Percentiles rank a stretch among this genome's conserved stretches.
Evolutionary conservation across 1,140 invertebrate genomes (phyloP).

Genomic region (Temnothorax curvispinosus): DNA sequence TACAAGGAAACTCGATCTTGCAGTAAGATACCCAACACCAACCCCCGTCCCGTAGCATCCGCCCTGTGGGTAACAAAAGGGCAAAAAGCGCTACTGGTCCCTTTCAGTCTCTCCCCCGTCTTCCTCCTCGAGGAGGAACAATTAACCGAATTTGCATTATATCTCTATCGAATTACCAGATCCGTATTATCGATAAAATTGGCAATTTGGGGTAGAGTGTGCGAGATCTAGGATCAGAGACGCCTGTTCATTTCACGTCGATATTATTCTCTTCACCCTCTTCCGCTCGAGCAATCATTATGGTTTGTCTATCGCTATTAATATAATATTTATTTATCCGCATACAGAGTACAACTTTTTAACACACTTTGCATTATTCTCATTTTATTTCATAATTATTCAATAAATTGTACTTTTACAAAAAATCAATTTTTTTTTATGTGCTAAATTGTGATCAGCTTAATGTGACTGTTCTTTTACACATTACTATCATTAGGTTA

Average conservation of each 20-base stretch:
- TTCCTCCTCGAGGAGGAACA: slow-evolving; percentile 80
- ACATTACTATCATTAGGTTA: background rate
- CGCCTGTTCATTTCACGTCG: slow-evolving; percentile 79
- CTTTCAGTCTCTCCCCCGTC: slow-evolving; percentile 63
- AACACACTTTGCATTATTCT: background rate
- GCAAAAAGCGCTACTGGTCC: slow-evolving; percentile 66
- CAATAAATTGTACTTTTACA: background rate
- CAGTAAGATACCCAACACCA: slow-evolving; percentile 79
- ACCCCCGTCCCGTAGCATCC: slow-evolving; percentile 55
- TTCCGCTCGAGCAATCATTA: slow-evolving; percentile 8
- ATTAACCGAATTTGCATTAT: slow-evolving; percentile 86
- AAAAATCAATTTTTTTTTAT: background rate
- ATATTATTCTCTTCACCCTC: slow-evolving; percentile 67
- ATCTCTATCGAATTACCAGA: slow-evolving; percentile 86
- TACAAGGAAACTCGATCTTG: slow-evolving; percentile 83
- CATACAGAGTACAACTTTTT: background rate
- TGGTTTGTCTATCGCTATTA: background rate
- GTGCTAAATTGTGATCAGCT: background rate
- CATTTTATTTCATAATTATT: background rate
- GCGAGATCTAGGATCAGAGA: slow-evolving; percentile 73
- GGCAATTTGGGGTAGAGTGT: slow-evolving; percentile 78
- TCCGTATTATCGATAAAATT: slow-evolving; percentile 86
- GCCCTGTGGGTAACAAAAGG: slow-evolving; percentile 70
- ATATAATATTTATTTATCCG: background rate
- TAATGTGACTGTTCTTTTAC: too few species aligned